Evolutionary conservation across 64 coral and sea anemone genomes (phyloP), one percentile per base, ranked within the genome.

Genomic region (Exaiptasia diaphana): DNA sequence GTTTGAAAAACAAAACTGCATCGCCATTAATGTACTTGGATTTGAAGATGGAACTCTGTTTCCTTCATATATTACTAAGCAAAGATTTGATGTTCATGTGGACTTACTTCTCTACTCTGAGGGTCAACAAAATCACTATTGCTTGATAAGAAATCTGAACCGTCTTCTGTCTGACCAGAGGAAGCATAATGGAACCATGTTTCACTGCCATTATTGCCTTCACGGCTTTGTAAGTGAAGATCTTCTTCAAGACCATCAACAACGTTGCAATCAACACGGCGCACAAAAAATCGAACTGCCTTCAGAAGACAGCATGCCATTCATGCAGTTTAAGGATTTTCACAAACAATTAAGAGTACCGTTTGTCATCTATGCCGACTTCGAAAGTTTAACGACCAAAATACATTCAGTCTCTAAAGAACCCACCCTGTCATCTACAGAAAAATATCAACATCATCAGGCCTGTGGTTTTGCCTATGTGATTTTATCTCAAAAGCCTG

Each of bases 151-250:
- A 53, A 41, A 75, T 61, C 43, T 85, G 5, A 75, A 71, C 37
- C 3, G 24, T 1, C 39, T 71, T 39, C 28, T 71, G 9, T 36
- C 28, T 15, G 4, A 15, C 37, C 62, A 68, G 38, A 73, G 27
- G 1, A 38, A 68, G 22, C n/a, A 84, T 25, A 60, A 84, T 6
- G 32, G 46, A 5, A 26, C 14, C 1, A 89, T 81, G 86, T 89
- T 55, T 46, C n/a, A 81, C 40, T 89, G 76, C 38, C 76, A 22
- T 5, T 81, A 80, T 29, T 89, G 86, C 50, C 67, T 81, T 0
- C 86, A 89, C 31, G 86, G 76, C 4, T 89, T 89, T 35, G 35
- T 81, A 1, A 50, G 86, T 23, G 8, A 81, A 36, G 48, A 89
- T 27, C 28, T 89, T 0, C 43, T 89, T 3, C 3, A 73, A 27